Evolutionary conservation across 2,113 vertebrate genomes (phyloP).

Genomic region (Canis aureus): DNA sequence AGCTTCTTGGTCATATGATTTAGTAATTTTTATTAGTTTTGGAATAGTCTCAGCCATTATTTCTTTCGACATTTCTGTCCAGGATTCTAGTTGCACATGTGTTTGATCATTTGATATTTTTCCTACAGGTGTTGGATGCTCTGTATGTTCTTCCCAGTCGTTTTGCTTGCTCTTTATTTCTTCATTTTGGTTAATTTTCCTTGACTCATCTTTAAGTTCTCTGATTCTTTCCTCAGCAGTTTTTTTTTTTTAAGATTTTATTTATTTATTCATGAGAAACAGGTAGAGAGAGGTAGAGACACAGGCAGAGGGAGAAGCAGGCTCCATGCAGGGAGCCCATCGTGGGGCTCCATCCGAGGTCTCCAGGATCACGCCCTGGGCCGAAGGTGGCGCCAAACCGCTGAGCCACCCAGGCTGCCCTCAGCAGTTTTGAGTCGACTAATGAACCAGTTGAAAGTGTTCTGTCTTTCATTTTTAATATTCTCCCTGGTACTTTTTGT

Average conservation of each 20-base stretch:
- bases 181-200: not conserved
- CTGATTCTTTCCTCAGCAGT: not conserved
- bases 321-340: too few species aligned
- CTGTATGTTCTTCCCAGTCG: not conserved
- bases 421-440: not conserved
- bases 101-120: not conserved
- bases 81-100: not conserved
- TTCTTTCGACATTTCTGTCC: not conserved
- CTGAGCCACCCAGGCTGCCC: too few species aligned
- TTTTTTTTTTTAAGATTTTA: not conserved
- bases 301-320: too few species aligned
- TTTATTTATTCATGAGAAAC: too few species aligned
- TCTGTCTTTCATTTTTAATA: not conserved
- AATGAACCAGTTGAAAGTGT: not conserved
- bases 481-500: slow-evolving; percentile 2
- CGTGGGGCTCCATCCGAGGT: too few species aligned
- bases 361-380: too few species aligned
- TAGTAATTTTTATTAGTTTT: not conserved
- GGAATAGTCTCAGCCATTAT: not conserved
- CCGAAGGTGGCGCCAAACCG: too few species aligned
- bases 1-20: not conserved
- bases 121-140: not conserved
- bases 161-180: not conserved
- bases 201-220: not conserved
- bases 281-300: too few species aligned